Base-by-base conservation (phyloP, 2,888 invertebrate genomes). In the Pyrochroa serraticornis region DNA sequence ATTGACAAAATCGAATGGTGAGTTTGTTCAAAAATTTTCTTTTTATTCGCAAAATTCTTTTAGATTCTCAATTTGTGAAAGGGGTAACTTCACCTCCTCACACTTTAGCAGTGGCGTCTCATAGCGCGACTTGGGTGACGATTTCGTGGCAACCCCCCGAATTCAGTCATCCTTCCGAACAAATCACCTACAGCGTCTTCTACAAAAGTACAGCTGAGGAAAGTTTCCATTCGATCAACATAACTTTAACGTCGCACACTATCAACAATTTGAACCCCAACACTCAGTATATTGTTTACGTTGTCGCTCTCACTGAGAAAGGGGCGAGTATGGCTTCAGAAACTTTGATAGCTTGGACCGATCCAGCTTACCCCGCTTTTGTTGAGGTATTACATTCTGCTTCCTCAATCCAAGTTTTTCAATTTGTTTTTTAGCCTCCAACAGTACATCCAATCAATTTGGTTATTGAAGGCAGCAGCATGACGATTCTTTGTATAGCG, bases 61-160 rank as follows among this genome's bases (percentile, higher is more conserved):
- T 22, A 75, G 76, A 71, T 60, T 64, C 68, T 14, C 70, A 74
- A 60, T 83, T 83, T 64, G 79, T 87, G 10, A 79, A 82, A 35
- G 91, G 89, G 0, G 89, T 91, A 2, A 88, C 91, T 5, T 92
- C 92, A 0, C 90, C 92, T 0, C 93, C 93, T 0, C 92, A 92
- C 77, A 88, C 91, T 0, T 79, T 93, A 42, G 85, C 90, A 0
- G 88, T 93, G 30, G 86, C 90, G 0, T 86, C 88, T 6, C 92
- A 91, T 75, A 91, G 91, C 44, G 92, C 92, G 42, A 91, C 91
- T 3, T 92, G 89, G 86, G 87, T 93, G 43, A 87, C 90, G 0
- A 83, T 93, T 49, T 84, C 87, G 7, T 93, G 93, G 93, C 91
- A 92, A 71, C 92, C 92, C 2, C 93, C 93, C 2, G 89, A 91